Evolutionary conservation across 2,888 invertebrate genomes (phyloP).

Genomic region (Candidula unifasciata): DNA sequence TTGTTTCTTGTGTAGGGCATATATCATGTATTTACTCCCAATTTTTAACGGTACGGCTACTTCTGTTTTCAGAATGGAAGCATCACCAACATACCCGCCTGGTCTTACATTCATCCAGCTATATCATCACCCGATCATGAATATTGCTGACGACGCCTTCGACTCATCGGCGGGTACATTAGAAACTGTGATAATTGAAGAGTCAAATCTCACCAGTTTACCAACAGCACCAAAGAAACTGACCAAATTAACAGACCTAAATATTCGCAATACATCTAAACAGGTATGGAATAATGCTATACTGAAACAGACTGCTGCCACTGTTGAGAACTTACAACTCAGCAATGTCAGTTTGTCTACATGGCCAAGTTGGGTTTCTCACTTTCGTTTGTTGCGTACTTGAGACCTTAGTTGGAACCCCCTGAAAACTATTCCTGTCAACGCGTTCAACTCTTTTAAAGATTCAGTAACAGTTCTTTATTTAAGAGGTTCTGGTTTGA

Average conservation of each 20-base stretch:
- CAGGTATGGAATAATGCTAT: not conserved
- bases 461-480: not conserved
- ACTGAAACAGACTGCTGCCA: not conserved
- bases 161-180: not conserved
- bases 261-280: not conserved
- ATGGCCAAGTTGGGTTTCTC: not conserved
- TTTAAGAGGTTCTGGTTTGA: not conserved
- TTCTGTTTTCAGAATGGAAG: not conserved
- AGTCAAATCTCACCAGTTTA: not conserved
- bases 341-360: not conserved
- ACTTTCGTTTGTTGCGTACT: not conserved
- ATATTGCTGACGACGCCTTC: not conserved
- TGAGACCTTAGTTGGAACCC: not conserved
- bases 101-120: not conserved
- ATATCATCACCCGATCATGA: not conserved
- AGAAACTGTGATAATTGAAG: not conserved
- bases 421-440: not conserved
- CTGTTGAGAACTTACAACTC: not conserved
- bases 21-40: no score
- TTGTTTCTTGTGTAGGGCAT: no score
- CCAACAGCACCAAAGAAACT: not conserved
- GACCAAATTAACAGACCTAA: not conserved
- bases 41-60: no score
- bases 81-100: not conserved
- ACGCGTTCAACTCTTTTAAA: not conserved